Base-by-base conservation (phyloP, 2,113 vertebrate genomes). In the Sebastes fasciatus region DNA sequence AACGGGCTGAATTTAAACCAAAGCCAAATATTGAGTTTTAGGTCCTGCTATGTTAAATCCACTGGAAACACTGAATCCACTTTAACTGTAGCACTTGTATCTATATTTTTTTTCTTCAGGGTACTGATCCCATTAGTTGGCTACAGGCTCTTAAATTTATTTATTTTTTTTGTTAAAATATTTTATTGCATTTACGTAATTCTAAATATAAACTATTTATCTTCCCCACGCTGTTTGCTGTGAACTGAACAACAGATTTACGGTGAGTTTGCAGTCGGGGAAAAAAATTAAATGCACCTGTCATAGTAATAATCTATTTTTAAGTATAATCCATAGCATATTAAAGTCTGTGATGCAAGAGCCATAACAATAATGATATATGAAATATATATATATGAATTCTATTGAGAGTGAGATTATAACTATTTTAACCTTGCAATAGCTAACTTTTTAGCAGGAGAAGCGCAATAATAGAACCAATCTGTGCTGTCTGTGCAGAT, bases 261-360 rank as follows among this genome's bases (percentile, higher is more conserved):
- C 4, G 4, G 67, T 10, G 45, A 54, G 23, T 67, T 80, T 48
- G 34, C 54, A 74, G 57, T n/a, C 57, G 61, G 65, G 34, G 48
- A 11, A 3, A 74, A 42, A 79, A 80, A 77, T 81, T 84, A 62
- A 86, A 45, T 90, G 73, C 77, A 89, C 66, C 77, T 68, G 66
- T 84, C 43, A 89, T 86, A 91, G 82, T 89, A 89, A 90, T 90
- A 85, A 88, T 92, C 75, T 94, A 92, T 92, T 93, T 93, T 92
- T 92, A 86, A 78, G 45, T 86, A 84, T 90, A 88, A 88, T 80
- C 80, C 62, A 91, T 93, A 89, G 75, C 74, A 74, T 90, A 91
- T 89, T 88, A 69, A 88, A 88, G 69, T 87, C 43, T 79, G 64
- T 90, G 74, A 91, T n/a, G 86, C 85, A 92, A 90, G 88, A 90